phyloP scores from a whole-genome alignment of 2,797 vertebrate species.

The Ceyx erithaca region DNA sequence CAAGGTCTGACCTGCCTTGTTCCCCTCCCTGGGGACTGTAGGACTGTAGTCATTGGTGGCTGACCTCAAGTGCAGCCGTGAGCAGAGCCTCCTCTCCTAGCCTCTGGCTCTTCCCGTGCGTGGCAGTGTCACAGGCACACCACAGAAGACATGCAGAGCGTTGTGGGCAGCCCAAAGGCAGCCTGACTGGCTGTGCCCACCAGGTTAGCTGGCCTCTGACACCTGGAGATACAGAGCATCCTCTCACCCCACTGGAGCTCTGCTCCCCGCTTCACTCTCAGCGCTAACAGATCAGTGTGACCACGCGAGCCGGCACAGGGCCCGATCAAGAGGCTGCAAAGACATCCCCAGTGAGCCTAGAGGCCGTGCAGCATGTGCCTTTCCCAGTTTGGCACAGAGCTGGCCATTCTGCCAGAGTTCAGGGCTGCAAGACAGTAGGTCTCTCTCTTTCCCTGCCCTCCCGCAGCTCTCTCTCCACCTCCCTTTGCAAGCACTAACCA shows the following conservation, averaged over 20 bases:
- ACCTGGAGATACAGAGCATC: not conserved
- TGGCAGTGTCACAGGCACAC: not conserved
- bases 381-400: too few relatives aligned
- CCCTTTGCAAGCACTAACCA: not conserved
- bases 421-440: not conserved
- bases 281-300: not conserved
- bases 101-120: rapidly evolving
- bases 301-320: not conserved
- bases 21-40: not conserved
- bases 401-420: rapidly evolving
- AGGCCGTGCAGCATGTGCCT: not conserved
- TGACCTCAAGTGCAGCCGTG: not conserved
- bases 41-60: not conserved
- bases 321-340: not conserved
- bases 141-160: not conserved
- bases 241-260: not conserved
- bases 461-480: not conserved
- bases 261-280: not conserved
- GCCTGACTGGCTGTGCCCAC: not conserved
- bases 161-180: not conserved
- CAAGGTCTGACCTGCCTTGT: rapidly evolving
- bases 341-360: not conserved
- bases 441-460: not conserved
- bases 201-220: rapidly evolving
- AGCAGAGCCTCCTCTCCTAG: rapidly evolving